A percentile compares a stretch with the other conserved stretches of the same genome.
Conservation (phyloP, 2,797 vertebrate genomes). For the Phataginus tricuspis region DNA sequence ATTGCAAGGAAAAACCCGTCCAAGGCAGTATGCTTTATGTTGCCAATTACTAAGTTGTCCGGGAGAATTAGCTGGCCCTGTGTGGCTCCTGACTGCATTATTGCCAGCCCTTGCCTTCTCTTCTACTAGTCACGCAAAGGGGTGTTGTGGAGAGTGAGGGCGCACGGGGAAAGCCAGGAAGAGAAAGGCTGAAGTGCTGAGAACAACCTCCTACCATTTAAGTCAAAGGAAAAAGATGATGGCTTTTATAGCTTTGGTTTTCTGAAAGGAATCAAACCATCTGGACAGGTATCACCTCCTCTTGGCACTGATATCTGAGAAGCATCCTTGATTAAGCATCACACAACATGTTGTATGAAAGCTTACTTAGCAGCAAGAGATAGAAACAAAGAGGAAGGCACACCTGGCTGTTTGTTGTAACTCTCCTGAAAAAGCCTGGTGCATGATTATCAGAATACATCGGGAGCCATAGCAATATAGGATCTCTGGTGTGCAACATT, state of each 20-base stretch:
- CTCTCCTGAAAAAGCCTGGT: not conserved
- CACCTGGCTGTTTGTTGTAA: not conserved
- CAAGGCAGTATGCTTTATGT: not conserved
- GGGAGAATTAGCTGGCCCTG: not conserved
- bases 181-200: not conserved
- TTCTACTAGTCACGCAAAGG: accelerated
- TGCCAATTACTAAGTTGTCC: no score
- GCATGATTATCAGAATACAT: not conserved
- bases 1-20: not conserved
- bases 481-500: not conserved
- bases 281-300: not conserved
- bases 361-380: not conserved
- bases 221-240: not conserved
- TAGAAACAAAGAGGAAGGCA: not conserved
- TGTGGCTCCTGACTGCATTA: accelerated
- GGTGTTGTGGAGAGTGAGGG: accelerated
- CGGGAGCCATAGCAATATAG: not conserved
- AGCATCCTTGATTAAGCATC: not conserved
- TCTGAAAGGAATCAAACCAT: not conserved
- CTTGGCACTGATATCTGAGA: not conserved
- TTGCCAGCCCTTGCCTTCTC: accelerated
- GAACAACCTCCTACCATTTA: not conserved
- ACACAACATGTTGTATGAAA: not conserved
- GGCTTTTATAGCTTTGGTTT: not conserved
- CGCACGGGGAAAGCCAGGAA: accelerated